phyloP scores from a whole-genome alignment of 2,113 vertebrate genomes.

The Ictalurus punctatus region DNA sequence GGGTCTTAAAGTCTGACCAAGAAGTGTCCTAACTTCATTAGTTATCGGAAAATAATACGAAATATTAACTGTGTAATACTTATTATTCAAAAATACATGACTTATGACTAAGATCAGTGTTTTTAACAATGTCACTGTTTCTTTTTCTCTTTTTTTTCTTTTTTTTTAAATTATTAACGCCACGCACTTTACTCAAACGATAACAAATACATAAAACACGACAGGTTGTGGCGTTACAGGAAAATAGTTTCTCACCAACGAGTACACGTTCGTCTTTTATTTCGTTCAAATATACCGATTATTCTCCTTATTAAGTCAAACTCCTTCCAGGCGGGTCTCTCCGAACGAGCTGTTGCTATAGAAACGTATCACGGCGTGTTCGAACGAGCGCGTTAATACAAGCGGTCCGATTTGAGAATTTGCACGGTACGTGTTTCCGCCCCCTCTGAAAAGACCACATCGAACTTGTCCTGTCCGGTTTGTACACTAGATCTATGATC shows the following conservation, averaged over 20 bases:
- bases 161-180: not conserved
- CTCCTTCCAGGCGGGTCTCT: not conserved
- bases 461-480: not conserved
- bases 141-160: too few species aligned
- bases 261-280: not conserved
- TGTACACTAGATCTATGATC: not conserved
- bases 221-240: not conserved
- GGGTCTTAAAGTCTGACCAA: not conserved
- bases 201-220: not conserved
- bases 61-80: not conserved
- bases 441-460: not conserved
- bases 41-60: not conserved
- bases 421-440: not conserved
- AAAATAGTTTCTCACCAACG: not conserved
- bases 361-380: not conserved
- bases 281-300: not conserved
- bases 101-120: too few species aligned
- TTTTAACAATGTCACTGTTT: not conserved
- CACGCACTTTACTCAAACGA: not conserved
- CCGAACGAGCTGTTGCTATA: not conserved
- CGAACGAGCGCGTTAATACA: too few species aligned
- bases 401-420: not conserved
- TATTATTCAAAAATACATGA: not conserved
- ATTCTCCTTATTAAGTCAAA: not conserved
- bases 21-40: not conserved